Evolutionary conservation across 2,888 invertebrate species (phyloP), one percentile per base, ranked within the genome.

Genomic region (Bhutanitis thaidina): DNA sequence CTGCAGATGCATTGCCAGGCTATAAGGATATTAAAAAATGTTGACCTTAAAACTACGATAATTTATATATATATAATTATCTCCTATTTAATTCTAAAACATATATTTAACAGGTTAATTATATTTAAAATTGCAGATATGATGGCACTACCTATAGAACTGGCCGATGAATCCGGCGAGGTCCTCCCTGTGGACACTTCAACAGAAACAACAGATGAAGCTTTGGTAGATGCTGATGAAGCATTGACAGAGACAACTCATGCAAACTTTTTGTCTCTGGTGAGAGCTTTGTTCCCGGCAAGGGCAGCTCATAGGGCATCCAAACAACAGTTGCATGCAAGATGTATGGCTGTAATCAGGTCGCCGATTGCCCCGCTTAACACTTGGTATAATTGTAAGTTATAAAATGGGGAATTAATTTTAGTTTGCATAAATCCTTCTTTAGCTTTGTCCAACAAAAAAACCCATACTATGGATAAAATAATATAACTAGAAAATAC

Each of bases 281-380:
- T 98, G 25, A 91, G 98, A 4, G 97, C 97, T 66, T 91, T 98
- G 52, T 96, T 98, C 65, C 95, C 95, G 46, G 95, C 96, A 0
- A 93, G 95, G 4, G 92, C 93, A 1, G 96, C 97, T 59, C 96
- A 96, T 69, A 91, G 97, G 38, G 95, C 97, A 79, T 94, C 94
- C 20, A 92, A 94, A 56, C 90, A 90, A 5, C 93, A 95, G 69
- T 79, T 98, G 78, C 93, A 95, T 71, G 91, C 94, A 61, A 90
- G 94, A 41, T 91, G 96, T 20, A 86, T 91, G 46, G 90, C 92
- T 1, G 96, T 96, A 91, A 92, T 96, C 69, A 91, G 92, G 45
- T 95, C 95, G 68, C 95, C 95, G 0, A 95, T 95, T 41, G 95
- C 95, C 1, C 94, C 95, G 0, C 83, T 95, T 5, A 96, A 96